Percentiles rank a stretch among this genome's conserved stretches.
Evolutionary conservation across 2,113 vertebrate genomes (phyloP).

Genomic region (Suricata suricatta): DNA sequence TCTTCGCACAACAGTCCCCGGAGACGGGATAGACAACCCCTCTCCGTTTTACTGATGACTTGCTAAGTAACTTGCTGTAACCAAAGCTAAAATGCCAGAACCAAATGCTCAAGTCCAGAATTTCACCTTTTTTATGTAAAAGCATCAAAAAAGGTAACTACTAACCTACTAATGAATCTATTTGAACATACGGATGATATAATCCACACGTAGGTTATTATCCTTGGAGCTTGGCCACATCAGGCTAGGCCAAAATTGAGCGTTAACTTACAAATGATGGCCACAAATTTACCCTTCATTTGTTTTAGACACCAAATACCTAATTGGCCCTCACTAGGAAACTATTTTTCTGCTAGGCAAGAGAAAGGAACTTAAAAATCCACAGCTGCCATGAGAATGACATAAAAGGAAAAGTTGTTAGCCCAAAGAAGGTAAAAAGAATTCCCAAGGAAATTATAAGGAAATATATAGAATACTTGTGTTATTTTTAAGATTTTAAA

Average conservation of each 20-base stretch:
- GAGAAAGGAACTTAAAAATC: slow-evolving; percentile 9
- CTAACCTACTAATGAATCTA: background rate
- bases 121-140: background rate
- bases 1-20: background rate
- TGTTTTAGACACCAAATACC: background rate
- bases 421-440: background rate
- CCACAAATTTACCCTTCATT: background rate
- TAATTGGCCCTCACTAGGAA: background rate
- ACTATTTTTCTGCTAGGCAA: background rate
- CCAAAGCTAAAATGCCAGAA: background rate
- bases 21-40: background rate
- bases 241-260: background rate
- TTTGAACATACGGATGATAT: background rate
- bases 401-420: background rate
- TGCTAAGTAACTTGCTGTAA: background rate
- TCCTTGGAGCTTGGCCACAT: background rate
- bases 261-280: background rate
- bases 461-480: background rate
- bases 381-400: background rate
- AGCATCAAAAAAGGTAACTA: background rate
- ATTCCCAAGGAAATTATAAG: background rate
- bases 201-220: background rate
- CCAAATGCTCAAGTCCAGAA: background rate
- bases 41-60: background rate
- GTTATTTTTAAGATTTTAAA: slow-evolving; percentile 45